These are phyloP conservation scores for Myotis myotis DNA, from an alignment of 2,797 vertebrate species.

Conservation along the genomic window DNA sequence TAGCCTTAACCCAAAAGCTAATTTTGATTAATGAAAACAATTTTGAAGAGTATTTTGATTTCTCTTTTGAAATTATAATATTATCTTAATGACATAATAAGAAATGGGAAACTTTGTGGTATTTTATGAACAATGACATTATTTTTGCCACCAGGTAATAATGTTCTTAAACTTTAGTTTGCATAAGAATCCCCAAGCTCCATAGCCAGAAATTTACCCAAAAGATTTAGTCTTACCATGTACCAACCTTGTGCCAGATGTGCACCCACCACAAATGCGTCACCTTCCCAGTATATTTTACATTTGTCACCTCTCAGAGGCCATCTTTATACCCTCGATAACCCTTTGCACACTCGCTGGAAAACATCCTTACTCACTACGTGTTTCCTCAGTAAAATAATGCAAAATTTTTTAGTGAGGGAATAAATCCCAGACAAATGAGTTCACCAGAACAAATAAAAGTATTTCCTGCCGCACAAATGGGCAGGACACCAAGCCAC, in stretches of 20 bases:
- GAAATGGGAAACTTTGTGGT: neutral
- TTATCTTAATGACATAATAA: neutral
- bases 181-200: neutral
- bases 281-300: neutral
- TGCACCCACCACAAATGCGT: neutral
- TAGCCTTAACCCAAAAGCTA: neutral
- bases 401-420: neutral
- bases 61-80: conserved; percentile 27
- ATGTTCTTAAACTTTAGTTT: neutral
- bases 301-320: neutral
- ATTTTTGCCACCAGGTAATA: neutral
- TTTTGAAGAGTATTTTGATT: neutral
- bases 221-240: neutral
- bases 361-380: neutral
- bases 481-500: conserved; percentile 32
- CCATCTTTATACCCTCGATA: neutral
- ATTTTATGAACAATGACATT: neutral
- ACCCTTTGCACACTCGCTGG: neutral
- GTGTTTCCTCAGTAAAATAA: neutral
- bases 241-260: neutral
- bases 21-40: conserved; percentile 45
- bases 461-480: conserved; percentile 46
- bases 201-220: neutral
- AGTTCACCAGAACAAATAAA: conserved; percentile 29
- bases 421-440: conserved; percentile 26